Conservation (phyloP, 1,140 invertebrate species). For the Macrotrachela quadricornifera region DNA sequence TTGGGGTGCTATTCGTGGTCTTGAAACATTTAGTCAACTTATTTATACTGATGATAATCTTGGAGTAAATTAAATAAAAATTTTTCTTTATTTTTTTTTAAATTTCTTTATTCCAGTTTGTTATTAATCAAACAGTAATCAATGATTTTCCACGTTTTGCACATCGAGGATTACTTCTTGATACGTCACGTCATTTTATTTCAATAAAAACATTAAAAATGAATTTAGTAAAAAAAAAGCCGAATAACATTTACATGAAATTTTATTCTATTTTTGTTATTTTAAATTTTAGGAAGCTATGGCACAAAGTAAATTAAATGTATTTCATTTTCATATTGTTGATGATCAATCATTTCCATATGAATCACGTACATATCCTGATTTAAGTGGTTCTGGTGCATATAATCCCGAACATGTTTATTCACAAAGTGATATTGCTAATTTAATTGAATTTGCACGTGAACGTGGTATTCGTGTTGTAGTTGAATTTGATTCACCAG, state of each 20-base stretch:
- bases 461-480: conserved; percentile 56
- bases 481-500: conserved; percentile 32
- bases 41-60: conserved; percentile 13
- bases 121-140: conserved; percentile 20
- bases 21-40: conserved; percentile 30
- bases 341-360: conserved; percentile 78
- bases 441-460: conserved; percentile 52
- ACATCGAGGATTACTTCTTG: conserved; percentile 53
- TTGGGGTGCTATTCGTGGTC: conserved; percentile 27
- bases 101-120: conserved; percentile 15
- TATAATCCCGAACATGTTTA: conserved; percentile 41
- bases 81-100: too few relatives aligned
- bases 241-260: too few relatives aligned
- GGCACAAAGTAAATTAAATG: conserved; percentile 18
- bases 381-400: conserved; percentile 14
- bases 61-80: too few relatives aligned
- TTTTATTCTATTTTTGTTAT: conserved; percentile 11
- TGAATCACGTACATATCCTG: conserved; percentile 33
- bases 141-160: conserved; percentile 35
- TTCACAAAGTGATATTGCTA: conserved; percentile 38
- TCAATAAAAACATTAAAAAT: conserved; percentile 27
- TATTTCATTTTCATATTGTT: conserved; percentile 60
- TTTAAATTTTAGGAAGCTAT: background rate
- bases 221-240: conserved; percentile 25
- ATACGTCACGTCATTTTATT: conserved; percentile 58